phyloP scores from a whole-genome alignment of 2,113 vertebrate genomes.

The Dolichotis patagonum region DNA sequence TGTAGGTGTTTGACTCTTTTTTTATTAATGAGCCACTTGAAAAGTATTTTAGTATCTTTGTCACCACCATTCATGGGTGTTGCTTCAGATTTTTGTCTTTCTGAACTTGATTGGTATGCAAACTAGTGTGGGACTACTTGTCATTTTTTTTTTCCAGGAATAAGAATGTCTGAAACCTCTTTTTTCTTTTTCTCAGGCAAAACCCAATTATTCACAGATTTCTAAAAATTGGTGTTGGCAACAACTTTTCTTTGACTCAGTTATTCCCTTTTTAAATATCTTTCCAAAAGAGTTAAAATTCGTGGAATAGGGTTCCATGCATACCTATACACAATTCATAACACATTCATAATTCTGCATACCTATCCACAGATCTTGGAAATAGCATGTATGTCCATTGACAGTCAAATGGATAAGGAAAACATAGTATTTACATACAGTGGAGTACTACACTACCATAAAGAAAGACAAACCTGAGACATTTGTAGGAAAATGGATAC shows the following conservation, averaged over 20 bases:
- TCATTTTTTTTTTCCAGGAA: neutral
- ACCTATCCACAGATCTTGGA: neutral
- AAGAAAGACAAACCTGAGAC: neutral
- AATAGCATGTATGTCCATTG: neutral
- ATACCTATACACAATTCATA: neutral
- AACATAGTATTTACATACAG: neutral
- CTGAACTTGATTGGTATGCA: constrained; percentile 90
- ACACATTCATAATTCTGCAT: too few relatives aligned
- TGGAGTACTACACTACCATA: neutral
- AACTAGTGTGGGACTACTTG: constrained; percentile 84
- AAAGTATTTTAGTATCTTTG: constrained; percentile 86
- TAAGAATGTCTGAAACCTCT: neutral
- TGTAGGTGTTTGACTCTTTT: neutral
- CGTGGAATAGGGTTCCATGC: neutral
- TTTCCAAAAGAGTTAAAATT: neutral
- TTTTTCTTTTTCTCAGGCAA: neutral
- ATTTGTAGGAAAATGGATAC: neutral
- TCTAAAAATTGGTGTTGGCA: constrained; percentile 33
- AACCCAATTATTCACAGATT: constrained; percentile 76
- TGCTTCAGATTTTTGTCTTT: constrained; percentile 87
- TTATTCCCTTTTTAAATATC: neutral
- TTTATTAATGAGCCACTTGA: constrained; percentile 83
- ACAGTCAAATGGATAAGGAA: neutral
- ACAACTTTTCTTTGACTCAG: neutral
- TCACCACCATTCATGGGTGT: constrained; percentile 75